Percentiles rank a stretch among this genome's conserved stretches.
Evolutionary conservation across 2,113 vertebrate species (phyloP).

Genomic region (Eubucco bourcierii): DNA sequence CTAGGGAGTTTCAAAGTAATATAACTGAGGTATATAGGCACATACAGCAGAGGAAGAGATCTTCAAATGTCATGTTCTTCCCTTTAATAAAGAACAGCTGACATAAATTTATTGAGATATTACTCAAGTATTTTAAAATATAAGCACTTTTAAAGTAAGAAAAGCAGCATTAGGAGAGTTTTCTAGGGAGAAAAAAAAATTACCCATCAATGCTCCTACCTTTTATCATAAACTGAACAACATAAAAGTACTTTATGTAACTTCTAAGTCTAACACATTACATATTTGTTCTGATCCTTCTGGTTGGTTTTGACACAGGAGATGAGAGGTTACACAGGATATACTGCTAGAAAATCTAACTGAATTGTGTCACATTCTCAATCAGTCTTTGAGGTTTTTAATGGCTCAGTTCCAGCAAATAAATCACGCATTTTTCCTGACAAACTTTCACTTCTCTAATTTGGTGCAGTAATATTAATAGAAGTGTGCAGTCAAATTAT

Average conservation of each 20-base stretch:
- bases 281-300: background rate
- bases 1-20: background rate
- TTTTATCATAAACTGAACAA: background rate
- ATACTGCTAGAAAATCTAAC: background rate
- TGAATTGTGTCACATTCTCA: background rate
- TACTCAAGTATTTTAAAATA: background rate
- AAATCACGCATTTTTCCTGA: background rate
- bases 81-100: background rate
- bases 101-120: background rate
- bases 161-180: background rate
- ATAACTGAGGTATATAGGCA: background rate
- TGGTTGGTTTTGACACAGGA: background rate
- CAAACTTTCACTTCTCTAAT: background rate
- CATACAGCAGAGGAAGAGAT: background rate
- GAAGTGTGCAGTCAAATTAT: background rate
- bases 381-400: background rate
- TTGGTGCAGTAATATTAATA: background rate
- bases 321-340: background rate
- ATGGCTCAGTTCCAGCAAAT: background rate
- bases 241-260: background rate
- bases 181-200: background rate
- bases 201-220: background rate
- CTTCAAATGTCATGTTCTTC: background rate
- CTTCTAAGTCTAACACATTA: background rate
- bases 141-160: background rate